phyloP scores from a whole-genome alignment of 2,113 vertebrate species.

The Romanogobio albipinnatus region DNA sequence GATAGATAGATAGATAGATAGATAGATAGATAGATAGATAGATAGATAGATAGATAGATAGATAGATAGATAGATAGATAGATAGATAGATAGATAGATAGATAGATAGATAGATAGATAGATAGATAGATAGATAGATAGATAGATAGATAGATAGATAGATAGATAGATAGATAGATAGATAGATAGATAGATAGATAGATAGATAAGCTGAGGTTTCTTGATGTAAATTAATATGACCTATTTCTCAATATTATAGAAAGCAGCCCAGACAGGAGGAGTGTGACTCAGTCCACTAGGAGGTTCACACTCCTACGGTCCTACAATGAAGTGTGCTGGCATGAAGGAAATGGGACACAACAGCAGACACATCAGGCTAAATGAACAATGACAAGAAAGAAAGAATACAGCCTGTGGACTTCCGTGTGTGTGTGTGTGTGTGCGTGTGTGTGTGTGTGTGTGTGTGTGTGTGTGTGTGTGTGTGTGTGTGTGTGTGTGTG shows the following conservation, averaged over 20 bases:
- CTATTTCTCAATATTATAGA: slow-evolving; percentile 34
- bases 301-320: slow-evolving; percentile 48
- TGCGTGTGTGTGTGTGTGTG: not conserved
- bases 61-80: too few species aligned
- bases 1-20: too few species aligned
- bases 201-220: not conserved
- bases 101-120: too few species aligned
- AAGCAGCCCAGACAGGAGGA: slow-evolving; percentile 40
- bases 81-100: too few species aligned
- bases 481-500: too few species aligned
- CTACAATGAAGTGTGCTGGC: slow-evolving; percentile 4
- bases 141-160: too few species aligned
- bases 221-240: slow-evolving; percentile 39
- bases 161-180: too few species aligned
- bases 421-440: not conserved
- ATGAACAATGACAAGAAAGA: slow-evolving; percentile 1
- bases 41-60: too few species aligned
- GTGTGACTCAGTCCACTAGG: slow-evolving; percentile 49
- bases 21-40: too few species aligned
- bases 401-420: not conserved
- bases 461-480: too few species aligned
- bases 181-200: too few species aligned
- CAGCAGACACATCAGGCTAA: slow-evolving; percentile 34
- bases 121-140: too few species aligned
- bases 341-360: not conserved